These are phyloP conservation scores for Nylanderia fulva DNA, from an alignment of 1,140 invertebrate species.

Conservation along the genomic window DNA sequence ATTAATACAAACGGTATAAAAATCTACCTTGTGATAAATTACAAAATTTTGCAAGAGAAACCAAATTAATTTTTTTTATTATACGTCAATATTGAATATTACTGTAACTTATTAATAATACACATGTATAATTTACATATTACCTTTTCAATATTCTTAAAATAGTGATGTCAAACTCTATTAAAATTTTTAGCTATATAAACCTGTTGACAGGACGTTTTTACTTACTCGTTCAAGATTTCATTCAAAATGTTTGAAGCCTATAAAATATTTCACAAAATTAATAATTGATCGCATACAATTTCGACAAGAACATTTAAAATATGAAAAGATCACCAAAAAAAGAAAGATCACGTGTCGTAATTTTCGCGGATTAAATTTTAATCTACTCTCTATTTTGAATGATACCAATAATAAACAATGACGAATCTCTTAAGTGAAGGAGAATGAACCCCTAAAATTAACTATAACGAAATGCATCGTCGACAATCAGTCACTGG, in stretches of 20 bases:
- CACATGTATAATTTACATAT: too few species aligned
- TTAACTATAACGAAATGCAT: conserved; percentile 53
- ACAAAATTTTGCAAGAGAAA: not conserved
- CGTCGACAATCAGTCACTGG: not conserved
- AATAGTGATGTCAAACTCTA: too few species aligned
- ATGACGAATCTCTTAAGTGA: conserved; percentile 31
- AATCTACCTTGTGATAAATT: not conserved
- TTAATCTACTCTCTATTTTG: conserved; percentile 55
- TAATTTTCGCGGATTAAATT: conserved; percentile 37
- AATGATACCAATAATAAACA: conserved; percentile 42
- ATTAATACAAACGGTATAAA: not conserved
- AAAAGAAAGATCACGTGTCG: conserved; percentile 7
- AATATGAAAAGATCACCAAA: not conserved
- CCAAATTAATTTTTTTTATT: not conserved
- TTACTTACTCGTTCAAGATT: too few species aligned
- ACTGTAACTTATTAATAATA: too few species aligned
- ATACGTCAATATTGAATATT: not conserved
- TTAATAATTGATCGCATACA: too few species aligned
- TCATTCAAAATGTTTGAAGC: too few species aligned
- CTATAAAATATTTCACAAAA: too few species aligned
- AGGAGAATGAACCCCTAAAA: conserved; percentile 63
- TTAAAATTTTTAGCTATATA: too few species aligned
- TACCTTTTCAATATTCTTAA: too few species aligned
- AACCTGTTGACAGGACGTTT: too few species aligned
- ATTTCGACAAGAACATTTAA: not conserved